These are phyloP conservation scores for Tricholauxania praeusta DNA, from an alignment of 2,888 invertebrate genomes.

Conservation along the genomic window DNA sequence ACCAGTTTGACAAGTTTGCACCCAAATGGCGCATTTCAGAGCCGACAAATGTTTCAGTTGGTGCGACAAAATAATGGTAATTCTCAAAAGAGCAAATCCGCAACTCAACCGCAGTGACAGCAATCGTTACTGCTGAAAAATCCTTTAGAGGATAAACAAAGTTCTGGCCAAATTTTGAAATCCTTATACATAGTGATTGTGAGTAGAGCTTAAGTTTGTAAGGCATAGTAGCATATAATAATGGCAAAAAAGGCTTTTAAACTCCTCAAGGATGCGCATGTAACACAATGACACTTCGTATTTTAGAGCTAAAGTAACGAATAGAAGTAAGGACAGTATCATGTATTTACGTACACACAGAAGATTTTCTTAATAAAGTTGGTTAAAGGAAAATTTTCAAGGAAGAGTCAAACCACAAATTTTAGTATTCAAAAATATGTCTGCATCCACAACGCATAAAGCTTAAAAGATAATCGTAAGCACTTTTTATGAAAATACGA, in stretches of 20 bases:
- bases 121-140: conserved; percentile 8
- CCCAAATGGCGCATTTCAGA: not conserved
- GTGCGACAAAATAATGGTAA: conserved; percentile 29
- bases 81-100: conserved; percentile 26
- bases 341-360: not conserved
- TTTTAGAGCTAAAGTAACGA: conserved; percentile 6
- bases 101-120: conserved; percentile 26
- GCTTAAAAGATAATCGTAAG: too few relatives aligned
- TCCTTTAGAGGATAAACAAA: not conserved
- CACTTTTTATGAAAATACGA: too few relatives aligned
- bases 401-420: not conserved
- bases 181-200: conserved; percentile 5
- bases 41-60: conserved; percentile 9
- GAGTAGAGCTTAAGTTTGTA: conserved; percentile 22
- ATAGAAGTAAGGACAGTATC: not conserved
- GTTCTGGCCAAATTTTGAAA: not conserved
- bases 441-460: too few relatives aligned
- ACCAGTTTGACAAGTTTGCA: conserved; percentile 5
- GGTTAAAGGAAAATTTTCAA: not conserved
- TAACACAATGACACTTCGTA: conserved; percentile 36
- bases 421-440: too few relatives aligned
- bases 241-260: conserved; percentile 16
- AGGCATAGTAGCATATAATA: conserved; percentile 9
- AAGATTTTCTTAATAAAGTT: not conserved
- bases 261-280: conserved; percentile 15